Conservation (phyloP, 2,113 vertebrate genomes). For the Puffinus mauretanicus region DNA sequence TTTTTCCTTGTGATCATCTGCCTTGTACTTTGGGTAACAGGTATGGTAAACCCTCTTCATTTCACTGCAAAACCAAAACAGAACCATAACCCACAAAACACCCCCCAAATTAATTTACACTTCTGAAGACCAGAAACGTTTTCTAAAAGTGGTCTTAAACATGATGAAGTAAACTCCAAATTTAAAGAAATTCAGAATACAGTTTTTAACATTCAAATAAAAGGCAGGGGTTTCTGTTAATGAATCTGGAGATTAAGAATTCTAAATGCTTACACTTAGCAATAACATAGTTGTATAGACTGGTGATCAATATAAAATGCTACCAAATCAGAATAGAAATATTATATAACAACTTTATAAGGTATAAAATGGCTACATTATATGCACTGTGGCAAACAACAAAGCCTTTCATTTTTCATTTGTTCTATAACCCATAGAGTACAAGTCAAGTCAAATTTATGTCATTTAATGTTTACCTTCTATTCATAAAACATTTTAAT, state of each 20-base stretch:
- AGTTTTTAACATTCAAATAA: not conserved
- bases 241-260: not conserved
- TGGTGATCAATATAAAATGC: not conserved
- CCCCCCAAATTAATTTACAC: not conserved
- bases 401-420: not conserved
- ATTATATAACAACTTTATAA: not conserved
- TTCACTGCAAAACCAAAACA: not conserved
- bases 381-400: not conserved
- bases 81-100: not conserved
- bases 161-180: not conserved
- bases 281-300: not conserved
- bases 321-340: not conserved
- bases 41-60: not conserved
- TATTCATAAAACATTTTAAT: not conserved
- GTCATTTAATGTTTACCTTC: not conserved
- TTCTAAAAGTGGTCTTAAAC: not conserved
- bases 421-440: not conserved
- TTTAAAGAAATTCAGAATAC: not conserved
- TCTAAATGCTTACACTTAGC: not conserved
- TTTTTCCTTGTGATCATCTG: not conserved
- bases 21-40: not conserved
- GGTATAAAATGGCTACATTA: not conserved
- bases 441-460: not conserved
- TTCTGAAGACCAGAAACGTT: not conserved
- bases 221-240: not conserved